Conservation (phyloP, 2,113 vertebrate genomes). For the Poeciliopsis prolifica region DNA sequence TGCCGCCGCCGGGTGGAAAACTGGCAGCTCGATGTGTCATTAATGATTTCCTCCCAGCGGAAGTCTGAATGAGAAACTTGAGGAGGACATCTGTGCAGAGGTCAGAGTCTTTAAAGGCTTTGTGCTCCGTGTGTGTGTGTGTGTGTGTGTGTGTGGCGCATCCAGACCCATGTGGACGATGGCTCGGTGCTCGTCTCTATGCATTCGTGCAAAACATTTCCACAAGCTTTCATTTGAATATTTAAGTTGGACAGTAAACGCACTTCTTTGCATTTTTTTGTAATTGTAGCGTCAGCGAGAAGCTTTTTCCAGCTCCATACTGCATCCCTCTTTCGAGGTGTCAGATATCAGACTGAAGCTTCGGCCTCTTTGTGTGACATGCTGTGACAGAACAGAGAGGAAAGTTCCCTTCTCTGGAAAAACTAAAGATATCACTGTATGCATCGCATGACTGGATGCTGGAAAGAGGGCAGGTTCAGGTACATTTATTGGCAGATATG, state of each 20-base stretch:
- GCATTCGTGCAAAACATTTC: not conserved
- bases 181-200: not conserved
- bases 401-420: constrained; percentile 7
- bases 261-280: constrained; percentile 10
- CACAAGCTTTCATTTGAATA: constrained; percentile 12
- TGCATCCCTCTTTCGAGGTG: constrained; percentile 18
- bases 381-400: constrained; percentile 7
- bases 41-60: constrained; percentile 54
- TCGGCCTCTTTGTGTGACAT: constrained; percentile 11
- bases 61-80: constrained; percentile 58
- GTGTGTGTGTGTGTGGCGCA: constrained; percentile 5
- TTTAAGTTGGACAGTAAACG: constrained; percentile 12
- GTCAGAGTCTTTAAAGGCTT: constrained; percentile 28
- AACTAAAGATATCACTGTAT: not conserved
- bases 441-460: constrained; percentile 4
- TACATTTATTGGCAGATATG: constrained; percentile 8
- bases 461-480: constrained; percentile 8
- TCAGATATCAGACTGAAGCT: constrained; percentile 29
- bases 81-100: constrained; percentile 51
- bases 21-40: constrained; percentile 43
- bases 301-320: constrained; percentile 17
- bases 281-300: not conserved
- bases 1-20: constrained; percentile 24
- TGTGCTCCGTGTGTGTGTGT: not conserved
- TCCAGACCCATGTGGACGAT: not conserved